Evolutionary conservation across 2,888 invertebrate species (phyloP).

Genomic region (Mimumesa dahlbomi): DNA sequence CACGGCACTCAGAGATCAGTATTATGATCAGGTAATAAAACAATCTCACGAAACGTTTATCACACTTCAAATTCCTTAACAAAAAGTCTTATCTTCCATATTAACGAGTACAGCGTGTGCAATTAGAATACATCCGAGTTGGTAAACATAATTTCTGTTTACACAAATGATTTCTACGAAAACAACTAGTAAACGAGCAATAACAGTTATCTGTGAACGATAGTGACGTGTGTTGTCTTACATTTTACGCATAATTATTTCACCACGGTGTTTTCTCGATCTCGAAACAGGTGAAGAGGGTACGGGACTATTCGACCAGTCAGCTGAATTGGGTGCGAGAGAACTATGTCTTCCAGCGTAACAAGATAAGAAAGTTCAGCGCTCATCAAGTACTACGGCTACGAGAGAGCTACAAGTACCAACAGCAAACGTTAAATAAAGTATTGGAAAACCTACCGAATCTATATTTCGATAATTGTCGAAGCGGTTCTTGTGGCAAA

Average conservation of each 20-base stretch:
- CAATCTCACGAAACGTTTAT: neutral
- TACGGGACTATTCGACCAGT: slow-evolving; percentile 94
- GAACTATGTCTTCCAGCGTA: slow-evolving; percentile 96
- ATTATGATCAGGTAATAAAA: slow-evolving; percentile 90
- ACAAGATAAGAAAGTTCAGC: slow-evolving; percentile 96
- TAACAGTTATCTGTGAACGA: neutral
- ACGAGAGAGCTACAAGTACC: slow-evolving; percentile 96
- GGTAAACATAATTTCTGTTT: too few species aligned
- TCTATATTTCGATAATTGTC: slow-evolving; percentile 95
- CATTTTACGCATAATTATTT: neutral
- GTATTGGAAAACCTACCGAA: slow-evolving; percentile 95
- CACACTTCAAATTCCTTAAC: neutral
- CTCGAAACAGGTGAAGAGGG: slow-evolving; percentile 88
- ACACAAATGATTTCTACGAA: neutral
- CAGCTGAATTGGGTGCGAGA: slow-evolving; percentile 97
- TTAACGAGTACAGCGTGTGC: neutral
- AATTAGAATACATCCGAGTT: too few species aligned
- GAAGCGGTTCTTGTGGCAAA: slow-evolving; percentile 82
- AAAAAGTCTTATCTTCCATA: neutral
- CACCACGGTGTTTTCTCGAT: slow-evolving; percentile 22
- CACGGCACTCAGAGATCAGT: slow-evolving; percentile 93
- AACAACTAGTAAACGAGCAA: neutral
- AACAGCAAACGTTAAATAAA: slow-evolving; percentile 96
- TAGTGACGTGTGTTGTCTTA: neutral
- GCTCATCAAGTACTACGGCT: slow-evolving; percentile 93